Evolutionary conservation across 1,140 invertebrate genomes (phyloP).

Genomic region (Aphelinus atriplicis): DNA sequence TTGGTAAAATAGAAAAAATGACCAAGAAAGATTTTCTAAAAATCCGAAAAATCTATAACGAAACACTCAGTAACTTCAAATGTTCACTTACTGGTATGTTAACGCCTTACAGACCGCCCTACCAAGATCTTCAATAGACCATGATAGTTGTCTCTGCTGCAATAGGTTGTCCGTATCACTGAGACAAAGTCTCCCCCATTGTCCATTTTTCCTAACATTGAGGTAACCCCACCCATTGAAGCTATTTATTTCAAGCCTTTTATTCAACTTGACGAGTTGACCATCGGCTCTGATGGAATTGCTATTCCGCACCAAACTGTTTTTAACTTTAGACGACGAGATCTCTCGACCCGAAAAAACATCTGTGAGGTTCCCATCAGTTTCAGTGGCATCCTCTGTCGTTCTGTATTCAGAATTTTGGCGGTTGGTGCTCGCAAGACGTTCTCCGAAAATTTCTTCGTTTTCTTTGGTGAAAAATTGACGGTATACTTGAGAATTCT

Average conservation of each 20-base stretch:
- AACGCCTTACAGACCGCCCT: conserved; percentile 80
- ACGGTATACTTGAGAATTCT: neutral
- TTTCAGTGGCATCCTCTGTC: neutral
- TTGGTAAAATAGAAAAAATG: too few species aligned
- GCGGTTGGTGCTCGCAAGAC: neutral
- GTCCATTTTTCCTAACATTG: conserved; percentile 78
- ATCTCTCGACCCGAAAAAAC: conserved; percentile 55
- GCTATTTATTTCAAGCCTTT: conserved; percentile 52
- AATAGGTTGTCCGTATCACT: conserved; percentile 47
- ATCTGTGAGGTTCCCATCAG: conserved; percentile 21
- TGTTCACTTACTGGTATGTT: conserved; percentile 75
- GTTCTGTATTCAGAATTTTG: neutral
- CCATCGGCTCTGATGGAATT: conserved; percentile 44
- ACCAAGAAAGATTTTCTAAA: neutral
- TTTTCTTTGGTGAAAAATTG: conserved; percentile 11
- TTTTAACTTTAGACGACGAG: conserved; percentile 46
- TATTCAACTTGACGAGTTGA: conserved; percentile 30
- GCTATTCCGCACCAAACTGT: neutral
- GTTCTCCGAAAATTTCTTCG: neutral
- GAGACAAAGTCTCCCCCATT: conserved; percentile 81
- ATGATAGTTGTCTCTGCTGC: conserved; percentile 53
- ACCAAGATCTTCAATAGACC: conserved; percentile 77
- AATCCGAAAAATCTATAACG: conserved; percentile 15
- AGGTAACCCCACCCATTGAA: conserved; percentile 72
- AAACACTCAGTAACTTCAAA: conserved; percentile 14